Percentiles rank a stretch among this genome's conserved stretches.
These are phyloP conservation scores for Copidosoma aretas DNA, from an alignment of 2,888 invertebrate genomes.

Conservation along the genomic window DNA sequence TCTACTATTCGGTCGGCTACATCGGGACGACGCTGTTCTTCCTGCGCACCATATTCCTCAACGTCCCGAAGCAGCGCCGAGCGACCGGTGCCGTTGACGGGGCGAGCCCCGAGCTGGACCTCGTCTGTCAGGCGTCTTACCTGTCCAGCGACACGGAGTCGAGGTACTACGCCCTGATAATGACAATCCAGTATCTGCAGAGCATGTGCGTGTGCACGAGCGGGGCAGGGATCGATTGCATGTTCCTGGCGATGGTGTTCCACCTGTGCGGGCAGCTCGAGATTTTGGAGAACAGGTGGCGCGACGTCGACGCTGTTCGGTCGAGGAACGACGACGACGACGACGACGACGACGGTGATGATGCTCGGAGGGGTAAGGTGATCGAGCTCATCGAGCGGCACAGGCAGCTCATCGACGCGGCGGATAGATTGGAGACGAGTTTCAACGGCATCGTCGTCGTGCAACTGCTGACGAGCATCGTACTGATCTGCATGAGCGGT, in stretches of 20 bases:
- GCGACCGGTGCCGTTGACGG: too few relatives aligned
- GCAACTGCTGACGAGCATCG: conserved; percentile 30
- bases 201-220: conserved; percentile 26
- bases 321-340: background rate
- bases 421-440: conserved; percentile 27
- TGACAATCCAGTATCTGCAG: conserved; percentile 30
- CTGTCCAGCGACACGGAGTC: conserved; percentile 9
- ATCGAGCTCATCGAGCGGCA: conserved; percentile 16
- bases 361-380: background rate
- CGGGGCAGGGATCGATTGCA: conserved; percentile 31
- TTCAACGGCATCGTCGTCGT: conserved; percentile 23
- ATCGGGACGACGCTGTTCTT: conserved; percentile 25
- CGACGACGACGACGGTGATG: too few relatives aligned
- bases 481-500: conserved; percentile 37
- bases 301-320: too few relatives aligned
- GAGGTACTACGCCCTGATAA: conserved; percentile 3
- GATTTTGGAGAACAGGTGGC: conserved; percentile 27
- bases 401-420: conserved; percentile 19
- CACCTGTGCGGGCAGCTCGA: conserved; percentile 35
- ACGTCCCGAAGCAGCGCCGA: conserved; percentile 9
- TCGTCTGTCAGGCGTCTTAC: conserved; percentile 29
- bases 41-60: conserved; percentile 17
- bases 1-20: conserved; percentile 32
- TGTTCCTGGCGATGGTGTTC: conserved; percentile 29
- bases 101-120: conserved; percentile 16